Base-by-base conservation (phyloP, 2,888 invertebrate genomes). In the Lycia hirtaria region DNA sequence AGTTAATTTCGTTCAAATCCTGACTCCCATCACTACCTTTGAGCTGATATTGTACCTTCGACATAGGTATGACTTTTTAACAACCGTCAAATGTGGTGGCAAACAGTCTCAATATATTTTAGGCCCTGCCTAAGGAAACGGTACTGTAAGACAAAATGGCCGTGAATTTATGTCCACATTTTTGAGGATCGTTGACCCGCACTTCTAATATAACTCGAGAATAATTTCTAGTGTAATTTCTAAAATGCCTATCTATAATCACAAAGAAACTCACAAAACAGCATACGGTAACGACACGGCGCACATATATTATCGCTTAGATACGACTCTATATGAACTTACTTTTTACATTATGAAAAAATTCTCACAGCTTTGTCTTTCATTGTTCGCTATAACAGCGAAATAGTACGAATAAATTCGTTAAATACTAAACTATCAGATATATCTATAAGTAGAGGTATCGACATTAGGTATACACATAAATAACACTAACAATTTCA, bases 271-370 rank as follows among this genome's bases (percentile, higher is more conserved):
- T 73, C 75, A 80, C 74, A 73, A 75, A 76, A 79, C 67, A 78
- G 68, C 68, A 60, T 69, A 71, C 59, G 56, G 62, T 64, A 65
- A 67, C 61, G 20, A 45, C 59, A 78, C 68, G 72, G 72, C 77
- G 78, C 73, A 81, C 74, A 82, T 78, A 68, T 60, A 75, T 76
- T 76, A 71, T 82, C 76, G 78, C 83, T 84, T 86, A 47, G 47
- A 10, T 35, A 88, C 70, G 75, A 82, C 81, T 26, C 22, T 44
- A 83, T 87, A 87, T 83, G 83, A 86, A 86, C 85, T 88, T 85
- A 89, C 83, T 84, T 87, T 87, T 86, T 89, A 90, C 87, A 90
- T 83, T 90, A 89, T 75, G 88, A 86, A 82, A 85, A 86, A 88
- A 88, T 58, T 58, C 57, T 58, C 57, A 58, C 57, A 58, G 57